phyloP scores from a whole-genome alignment of 2,797 vertebrate species.

The Sparus aurata region DNA sequence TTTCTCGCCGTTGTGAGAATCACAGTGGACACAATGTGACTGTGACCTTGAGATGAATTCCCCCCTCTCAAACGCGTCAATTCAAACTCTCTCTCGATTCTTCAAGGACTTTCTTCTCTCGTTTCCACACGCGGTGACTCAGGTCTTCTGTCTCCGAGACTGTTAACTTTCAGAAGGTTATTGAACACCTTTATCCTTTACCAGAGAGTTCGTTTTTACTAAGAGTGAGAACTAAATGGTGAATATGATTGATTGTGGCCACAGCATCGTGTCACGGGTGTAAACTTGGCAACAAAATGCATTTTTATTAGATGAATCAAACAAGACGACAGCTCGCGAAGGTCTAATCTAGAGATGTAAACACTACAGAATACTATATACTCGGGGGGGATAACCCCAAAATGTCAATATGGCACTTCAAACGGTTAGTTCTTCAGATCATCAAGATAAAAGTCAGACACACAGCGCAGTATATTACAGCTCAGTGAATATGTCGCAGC shows the following conservation, averaged over 20 bases:
- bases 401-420: slow-evolving; percentile 73
- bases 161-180: slow-evolving; percentile 54
- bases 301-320: slow-evolving; percentile 46
- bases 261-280: slow-evolving; percentile 5
- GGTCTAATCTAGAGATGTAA: slow-evolving; percentile 29
- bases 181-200: slow-evolving; percentile 34
- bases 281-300: slow-evolving; percentile 4
- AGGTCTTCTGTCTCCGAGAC: slow-evolving; percentile 42
- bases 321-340: slow-evolving; percentile 20
- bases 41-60: slow-evolving; percentile 67
- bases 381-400: slow-evolving; percentile 18
- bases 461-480: slow-evolving; percentile 6
- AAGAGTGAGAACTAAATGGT: slow-evolving; percentile 4
- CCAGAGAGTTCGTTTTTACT: slow-evolving; percentile 20
- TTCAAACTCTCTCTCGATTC: slow-evolving; percentile 57
- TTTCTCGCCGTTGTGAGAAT: slow-evolving; percentile 24
- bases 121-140: slow-evolving; percentile 60
- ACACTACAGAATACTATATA: slow-evolving; percentile 35
- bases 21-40: slow-evolving; percentile 46
- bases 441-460: slow-evolving; percentile 34
- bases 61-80: slow-evolving; percentile 28
- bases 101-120: slow-evolving; percentile 62
- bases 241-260: not conserved
- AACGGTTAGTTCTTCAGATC: slow-evolving; percentile 39
- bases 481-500: no score